Evolutionary conservation across 2,113 vertebrate genomes (phyloP), one percentile per base, ranked within the genome.

Genomic region (Peromyscus maniculatus): DNA sequence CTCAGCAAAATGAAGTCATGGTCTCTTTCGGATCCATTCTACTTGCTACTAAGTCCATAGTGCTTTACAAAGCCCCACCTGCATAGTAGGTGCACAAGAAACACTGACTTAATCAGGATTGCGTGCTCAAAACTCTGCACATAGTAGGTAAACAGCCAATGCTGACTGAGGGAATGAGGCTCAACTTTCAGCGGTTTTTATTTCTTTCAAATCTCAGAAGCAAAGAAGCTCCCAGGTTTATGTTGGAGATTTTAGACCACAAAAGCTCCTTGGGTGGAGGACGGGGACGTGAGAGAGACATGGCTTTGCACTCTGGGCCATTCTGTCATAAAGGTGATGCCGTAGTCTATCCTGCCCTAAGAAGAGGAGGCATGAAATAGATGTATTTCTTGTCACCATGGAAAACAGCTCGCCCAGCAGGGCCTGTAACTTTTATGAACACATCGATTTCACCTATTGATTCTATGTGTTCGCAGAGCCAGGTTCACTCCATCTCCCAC

Each of bases 341-440:
- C 57, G 33, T 49, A 71, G 57, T 21, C 43, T 33, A 49, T 19
- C 52, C 46, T 11, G 36, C 36, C 83, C 78, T 87, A 55, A 66
- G 4, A 83, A 59, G 64, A 95, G 31, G 22, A 69, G 46, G 71
- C 75, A 86, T 52, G 26, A 83, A 87, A 89, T 13, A 66, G 80
- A 94, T n/a, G 3, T 21, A 28, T 93, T 95, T 95, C 88, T 88
- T 92, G 71, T 94, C 82, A 66, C 55, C 43, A 46, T 16, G 26
- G 89, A 78, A 95, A 97, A 93, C 66, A 92, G 91, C 89, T 94
- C 94, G 75, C 92, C 83, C 72, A 87, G 95, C 92, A 96, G 84
- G 91, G 36, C 75, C 88, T 92, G n/a, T 72, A 95, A 84, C 91
- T 97, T 96, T 89, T 84, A 93, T 2, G 21, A 92, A 96, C 66